These are phyloP conservation scores for Eupeodes corollae DNA, from an alignment of 1,140 invertebrate species.

Conservation along the genomic window DNA sequence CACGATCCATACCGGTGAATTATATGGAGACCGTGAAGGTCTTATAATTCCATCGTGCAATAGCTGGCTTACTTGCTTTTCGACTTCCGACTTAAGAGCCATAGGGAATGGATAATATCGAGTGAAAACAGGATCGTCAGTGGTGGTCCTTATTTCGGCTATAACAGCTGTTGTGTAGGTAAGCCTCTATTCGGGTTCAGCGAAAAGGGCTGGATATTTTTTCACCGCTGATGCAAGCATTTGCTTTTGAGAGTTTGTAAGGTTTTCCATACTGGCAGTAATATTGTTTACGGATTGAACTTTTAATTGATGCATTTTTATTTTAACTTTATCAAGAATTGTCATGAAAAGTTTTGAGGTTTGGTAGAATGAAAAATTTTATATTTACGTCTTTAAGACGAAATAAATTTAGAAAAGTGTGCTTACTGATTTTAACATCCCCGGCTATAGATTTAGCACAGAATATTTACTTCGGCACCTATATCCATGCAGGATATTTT, in stretches of 20 bases:
- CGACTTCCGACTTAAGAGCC: conserved; percentile 7
- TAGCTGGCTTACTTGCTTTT: conserved; percentile 9
- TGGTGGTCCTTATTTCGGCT: conserved; percentile 10
- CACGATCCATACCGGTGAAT: too few relatives aligned
- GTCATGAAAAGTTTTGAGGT: too few relatives aligned
- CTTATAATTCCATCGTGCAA: conserved; percentile 11
- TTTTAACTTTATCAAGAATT: too few relatives aligned
- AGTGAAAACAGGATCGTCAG: conserved; percentile 10
- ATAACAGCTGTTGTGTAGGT: too few relatives aligned
- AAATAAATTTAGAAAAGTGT: conserved; percentile 3
- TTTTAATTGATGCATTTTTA: background rate
- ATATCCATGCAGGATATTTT: background rate
- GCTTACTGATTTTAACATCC: conserved; percentile 3
- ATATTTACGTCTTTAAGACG: background rate
- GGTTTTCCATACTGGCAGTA: background rate
- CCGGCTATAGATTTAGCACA: conserved; percentile 4
- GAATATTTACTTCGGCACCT: background rate
- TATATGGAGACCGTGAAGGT: too few relatives aligned
- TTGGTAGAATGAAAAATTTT: conserved; percentile 7
- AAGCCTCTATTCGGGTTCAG: conserved; percentile 9
- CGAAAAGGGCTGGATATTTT: conserved; percentile 6
- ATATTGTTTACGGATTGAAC: conserved; percentile 3
- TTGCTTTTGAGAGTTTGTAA: background rate
- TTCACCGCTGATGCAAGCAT: background rate
- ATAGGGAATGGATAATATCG: conserved; percentile 13